Conservation (phyloP, 2,888 invertebrate genomes). For the Ectemnius continuus region DNA sequence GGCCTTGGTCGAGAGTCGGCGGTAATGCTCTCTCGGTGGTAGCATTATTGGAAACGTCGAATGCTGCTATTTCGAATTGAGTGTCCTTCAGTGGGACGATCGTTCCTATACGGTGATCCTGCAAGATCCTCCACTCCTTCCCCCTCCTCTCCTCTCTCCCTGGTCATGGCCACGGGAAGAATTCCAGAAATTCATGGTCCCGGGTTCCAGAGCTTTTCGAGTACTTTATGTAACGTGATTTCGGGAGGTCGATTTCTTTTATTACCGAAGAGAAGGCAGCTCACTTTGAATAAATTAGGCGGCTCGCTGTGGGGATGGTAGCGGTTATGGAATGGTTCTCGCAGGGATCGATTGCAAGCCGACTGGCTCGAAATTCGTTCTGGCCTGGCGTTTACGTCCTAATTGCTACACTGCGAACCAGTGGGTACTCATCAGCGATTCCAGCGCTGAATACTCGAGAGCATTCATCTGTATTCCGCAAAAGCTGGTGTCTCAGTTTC, state of each 20-base stretch:
- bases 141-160: neutral
- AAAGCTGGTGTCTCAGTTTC: neutral
- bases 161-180: neutral
- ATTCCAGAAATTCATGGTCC: slow-evolving; percentile 3
- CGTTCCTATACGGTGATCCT: neutral
- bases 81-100: slow-evolving; percentile 13
- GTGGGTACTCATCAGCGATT: neutral
- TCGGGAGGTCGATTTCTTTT: neutral
- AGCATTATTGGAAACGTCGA: slow-evolving; percentile 35
- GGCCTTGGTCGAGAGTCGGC: slow-evolving; percentile 20
- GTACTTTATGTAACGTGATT: slow-evolving; percentile 1
- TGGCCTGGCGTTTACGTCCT: neutral
- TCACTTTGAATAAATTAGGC: slow-evolving; percentile 6
- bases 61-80: slow-evolving; percentile 17
- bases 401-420: too few species aligned
- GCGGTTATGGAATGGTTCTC: slow-evolving; percentile 1
- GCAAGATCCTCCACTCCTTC: too few species aligned
- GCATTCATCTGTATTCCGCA: neutral
- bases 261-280: slow-evolving; percentile 1
- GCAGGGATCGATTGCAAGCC: neutral
- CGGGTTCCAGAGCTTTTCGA: neutral
- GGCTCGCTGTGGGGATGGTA: neutral
- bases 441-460: neutral
- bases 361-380: neutral
- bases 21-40: slow-evolving; percentile 19